phyloP scores from a whole-genome alignment of 2,888 invertebrate genomes.

The Machimus rusticus region DNA sequence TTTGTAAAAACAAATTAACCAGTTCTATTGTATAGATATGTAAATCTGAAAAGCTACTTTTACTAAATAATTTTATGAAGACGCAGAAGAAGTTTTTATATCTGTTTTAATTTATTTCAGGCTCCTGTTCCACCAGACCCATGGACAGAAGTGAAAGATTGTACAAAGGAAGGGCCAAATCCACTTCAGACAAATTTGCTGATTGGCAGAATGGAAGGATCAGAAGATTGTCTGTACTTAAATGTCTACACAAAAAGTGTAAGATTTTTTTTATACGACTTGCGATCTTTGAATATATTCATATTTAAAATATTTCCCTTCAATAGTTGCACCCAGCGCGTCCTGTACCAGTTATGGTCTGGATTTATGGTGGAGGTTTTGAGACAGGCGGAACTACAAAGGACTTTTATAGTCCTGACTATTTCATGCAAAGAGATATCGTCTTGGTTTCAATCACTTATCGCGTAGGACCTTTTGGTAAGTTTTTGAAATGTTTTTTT shows the following conservation, averaged over 20 bases:
- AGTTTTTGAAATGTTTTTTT: background rate
- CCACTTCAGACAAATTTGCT: constrained; percentile 59
- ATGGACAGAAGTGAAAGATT: constrained; percentile 63
- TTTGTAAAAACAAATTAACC: too few relatives aligned
- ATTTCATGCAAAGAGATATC: constrained; percentile 63
- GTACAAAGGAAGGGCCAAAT: constrained; percentile 57
- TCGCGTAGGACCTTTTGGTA: constrained; percentile 63
- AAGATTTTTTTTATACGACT: constrained; percentile 44
- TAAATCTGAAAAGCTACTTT: too few relatives aligned
- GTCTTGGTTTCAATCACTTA: constrained; percentile 64
- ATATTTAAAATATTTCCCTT: background rate
- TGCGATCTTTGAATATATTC: background rate
- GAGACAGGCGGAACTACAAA: constrained; percentile 62
- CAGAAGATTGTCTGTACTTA: constrained; percentile 67
- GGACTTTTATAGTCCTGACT: constrained; percentile 63
- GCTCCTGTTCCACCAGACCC: constrained; percentile 61
- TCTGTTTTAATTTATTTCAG: constrained; percentile 26
- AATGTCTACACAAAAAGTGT: constrained; percentile 63
- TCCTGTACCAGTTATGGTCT: constrained; percentile 63
- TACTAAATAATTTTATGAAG: background rate
- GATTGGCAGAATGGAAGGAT: constrained; percentile 60
- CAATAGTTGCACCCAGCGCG: constrained; percentile 51
- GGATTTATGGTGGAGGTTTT: constrained; percentile 66
- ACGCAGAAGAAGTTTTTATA: background rate
- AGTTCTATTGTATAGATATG: too few relatives aligned